Evolutionary conservation across 1,140 invertebrate species (phyloP), one percentile per base, ranked within the genome.

Genomic region (Drosophila parvula): DNA sequence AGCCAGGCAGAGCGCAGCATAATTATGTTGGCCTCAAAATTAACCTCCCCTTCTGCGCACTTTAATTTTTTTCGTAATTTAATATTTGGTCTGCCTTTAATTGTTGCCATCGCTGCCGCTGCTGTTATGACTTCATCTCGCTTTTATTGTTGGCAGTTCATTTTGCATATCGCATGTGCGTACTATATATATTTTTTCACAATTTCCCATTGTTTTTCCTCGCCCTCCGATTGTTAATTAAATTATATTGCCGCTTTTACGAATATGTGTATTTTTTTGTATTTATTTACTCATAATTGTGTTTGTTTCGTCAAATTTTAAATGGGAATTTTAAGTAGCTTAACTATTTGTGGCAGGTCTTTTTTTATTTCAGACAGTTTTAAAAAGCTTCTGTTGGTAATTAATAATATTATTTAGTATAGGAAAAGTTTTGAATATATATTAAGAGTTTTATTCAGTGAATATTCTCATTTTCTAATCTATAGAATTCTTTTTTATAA

Each of bases 21-120:
- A 88, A 88, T 82, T 82, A 86, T 79, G 74, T 65, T 59, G 50
- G 48, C 64, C 78, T 71, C 41, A 58, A 70, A 79, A 60, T 60
- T 68, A 69, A 58, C 69, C 56, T 22, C 62, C 34, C 10, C n/a
- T 22, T 11, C n/a, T 32, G n/a, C 40, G 27, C 43, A n/a, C 45
- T 50, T 68, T 44, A 60, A 48, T 58, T 76, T 76, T 57, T 61
- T 67, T 81, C 44, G 22, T 56, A 57, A 60, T 73, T 69, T 74
- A 60, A 62, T 78, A 62, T 74, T 81, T 67, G 57, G 53, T 55
- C 38, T 80, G 56, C 51, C 45, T 77, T 77, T 70, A 60, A 78
- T 69, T 53, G 51, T 38, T 38, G 36, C 48, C 48, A 4, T 36
- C n/a, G 34, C 41, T 68, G 40, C 30, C 18, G 56, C 11, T 51